Evolutionary conservation across 1,140 invertebrate species (phyloP).

Genomic region (Ephestia elutella): DNA sequence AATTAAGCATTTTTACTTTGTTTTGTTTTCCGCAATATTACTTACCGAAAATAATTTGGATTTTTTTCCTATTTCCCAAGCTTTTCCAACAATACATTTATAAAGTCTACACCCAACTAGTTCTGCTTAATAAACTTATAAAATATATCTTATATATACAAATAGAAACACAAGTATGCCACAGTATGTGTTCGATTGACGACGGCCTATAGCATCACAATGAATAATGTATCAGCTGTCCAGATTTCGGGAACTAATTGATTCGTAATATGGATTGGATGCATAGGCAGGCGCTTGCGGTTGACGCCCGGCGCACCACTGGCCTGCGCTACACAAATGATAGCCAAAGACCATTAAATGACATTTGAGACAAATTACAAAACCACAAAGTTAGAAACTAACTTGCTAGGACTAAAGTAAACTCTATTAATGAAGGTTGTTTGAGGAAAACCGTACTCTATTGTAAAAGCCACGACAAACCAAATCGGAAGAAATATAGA

Average conservation of each 20-base stretch:
- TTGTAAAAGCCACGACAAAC: conserved; percentile 1
- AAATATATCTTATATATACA: too few relatives aligned
- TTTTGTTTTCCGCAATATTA: too few relatives aligned
- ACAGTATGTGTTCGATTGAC: background rate
- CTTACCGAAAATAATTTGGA: too few relatives aligned
- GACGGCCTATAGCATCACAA: conserved; percentile 13
- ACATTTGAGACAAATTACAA: background rate
- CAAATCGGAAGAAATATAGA: conserved; percentile 6
- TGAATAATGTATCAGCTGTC: conserved; percentile 31
- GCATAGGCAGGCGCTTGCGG: background rate
- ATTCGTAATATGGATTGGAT: conserved; percentile 27
- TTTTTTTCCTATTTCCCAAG: too few relatives aligned
- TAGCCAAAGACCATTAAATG: background rate
- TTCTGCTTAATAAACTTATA: too few relatives aligned
- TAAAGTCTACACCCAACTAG: too few relatives aligned
- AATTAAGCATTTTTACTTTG: too few relatives aligned
- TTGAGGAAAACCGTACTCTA: conserved; percentile 4
- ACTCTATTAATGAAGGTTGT: conserved; percentile 3
- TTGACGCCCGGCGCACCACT: background rate
- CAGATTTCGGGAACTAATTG: conserved; percentile 32
- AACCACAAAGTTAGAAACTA: background rate
- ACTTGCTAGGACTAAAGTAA: background rate
- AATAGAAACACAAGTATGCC: background rate
- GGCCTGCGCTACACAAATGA: background rate
- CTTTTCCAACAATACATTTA: too few relatives aligned